Percentiles rank a stretch among this genome's conserved stretches.
Evolutionary conservation across 1,140 invertebrate genomes (phyloP).

Genomic region (Hyposmocoma kahamanoa): DNA sequence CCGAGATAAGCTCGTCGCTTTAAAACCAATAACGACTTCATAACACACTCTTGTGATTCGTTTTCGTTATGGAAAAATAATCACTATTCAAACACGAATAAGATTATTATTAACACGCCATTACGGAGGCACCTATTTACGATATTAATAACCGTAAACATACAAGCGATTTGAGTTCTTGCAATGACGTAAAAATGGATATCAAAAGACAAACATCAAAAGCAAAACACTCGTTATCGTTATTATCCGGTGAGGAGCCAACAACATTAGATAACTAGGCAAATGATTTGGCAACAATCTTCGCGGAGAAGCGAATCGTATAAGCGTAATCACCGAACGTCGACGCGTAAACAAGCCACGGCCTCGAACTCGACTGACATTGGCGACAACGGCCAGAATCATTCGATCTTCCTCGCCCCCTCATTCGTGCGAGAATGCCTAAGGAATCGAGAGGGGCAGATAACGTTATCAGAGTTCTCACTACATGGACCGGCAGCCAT

Average conservation of each 20-base stretch:
- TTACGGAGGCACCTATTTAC: too few species aligned
- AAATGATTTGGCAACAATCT: conserved; percentile 37
- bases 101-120: too few species aligned
- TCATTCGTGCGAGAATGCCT: not conserved
- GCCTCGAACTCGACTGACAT: conserved; percentile 39
- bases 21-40: conserved; percentile 32
- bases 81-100: too few species aligned
- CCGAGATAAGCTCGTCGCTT: conserved; percentile 35
- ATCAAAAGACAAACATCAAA: too few species aligned
- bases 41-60: too few species aligned
- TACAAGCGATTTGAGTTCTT: too few species aligned
- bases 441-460: not conserved
- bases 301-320: conserved; percentile 27
- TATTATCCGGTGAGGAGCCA: too few species aligned
- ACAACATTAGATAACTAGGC: conserved; percentile 5
- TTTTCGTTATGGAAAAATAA: too few species aligned
- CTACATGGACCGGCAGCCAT: conserved; percentile 14
- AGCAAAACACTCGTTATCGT: too few species aligned
- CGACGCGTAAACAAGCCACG: conserved; percentile 38
- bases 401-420: conserved; percentile 16
- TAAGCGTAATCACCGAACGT: conserved; percentile 37
- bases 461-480: conserved; percentile 13
- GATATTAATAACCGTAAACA: too few species aligned
- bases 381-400: conserved; percentile 23
- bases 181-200: too few species aligned